Base-by-base conservation (phyloP, 2,797 vertebrate species). In the Triplophysa yarkandensis region DNA sequence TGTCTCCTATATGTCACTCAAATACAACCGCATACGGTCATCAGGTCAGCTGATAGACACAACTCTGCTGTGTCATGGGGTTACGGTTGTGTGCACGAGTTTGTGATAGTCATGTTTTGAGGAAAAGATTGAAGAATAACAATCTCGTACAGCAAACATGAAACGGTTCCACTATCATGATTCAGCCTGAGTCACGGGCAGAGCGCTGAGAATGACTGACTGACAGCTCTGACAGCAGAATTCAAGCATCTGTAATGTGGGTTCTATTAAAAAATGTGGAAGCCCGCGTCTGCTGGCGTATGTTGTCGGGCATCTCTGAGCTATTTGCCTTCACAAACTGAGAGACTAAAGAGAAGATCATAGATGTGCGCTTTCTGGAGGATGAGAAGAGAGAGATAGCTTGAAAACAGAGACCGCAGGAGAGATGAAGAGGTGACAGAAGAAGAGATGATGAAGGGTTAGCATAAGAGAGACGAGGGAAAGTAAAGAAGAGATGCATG, bases 1-100 rank as follows among this genome's bases (percentile, higher is more conserved):
- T 17, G 63, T 74, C 57, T 58, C 25, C 30, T 34, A 17, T 10
- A 73, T 68, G 76, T 71, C 69, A 82, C 43, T 83, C 72, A 78
- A 73, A 68, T 19, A 13, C 9, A 41, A n/a, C 23, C 5, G 9
- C 3, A 61, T 36, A 11, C 34, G 39, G 17, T 60, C 46, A 41
- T 65, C 52, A 67, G 55, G 19, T 63, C 23, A 6, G 30, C 34
- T 32, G 71, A 13, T 21, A 9, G 54, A 55, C 50, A 46, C 16
- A 23, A 57, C 4, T 44, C 44, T 52, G 55, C 36, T 52, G 67
- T 34, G 27, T 50, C 21, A 41, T 36, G 65, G 61, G 65, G 74
- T 77, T 66, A 58, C 28, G n/a, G 41, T 44, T 66, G 25, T 27
- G 72, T 52, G 43, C 25, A 70, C 48, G 52, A 52, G 7, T 3